phyloP scores from a whole-genome alignment of 2,797 vertebrate species.

The Pelobates cultripes region DNA sequence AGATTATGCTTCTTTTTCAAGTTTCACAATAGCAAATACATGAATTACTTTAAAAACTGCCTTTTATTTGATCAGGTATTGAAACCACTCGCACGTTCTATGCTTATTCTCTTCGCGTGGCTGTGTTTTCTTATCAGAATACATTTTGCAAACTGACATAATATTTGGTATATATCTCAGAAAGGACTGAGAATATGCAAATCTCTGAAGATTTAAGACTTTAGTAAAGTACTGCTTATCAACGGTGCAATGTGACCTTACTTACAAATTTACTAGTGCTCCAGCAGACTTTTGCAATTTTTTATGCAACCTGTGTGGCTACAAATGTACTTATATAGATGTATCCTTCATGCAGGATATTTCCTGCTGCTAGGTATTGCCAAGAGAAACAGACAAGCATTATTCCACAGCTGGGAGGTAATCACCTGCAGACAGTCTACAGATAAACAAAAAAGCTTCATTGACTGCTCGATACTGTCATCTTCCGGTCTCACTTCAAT shows the following conservation, averaged over 20 bases:
- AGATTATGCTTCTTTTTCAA: too few species aligned
- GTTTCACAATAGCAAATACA: too few species aligned
- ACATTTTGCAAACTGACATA: constrained; percentile 10
- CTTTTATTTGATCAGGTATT: neutral
- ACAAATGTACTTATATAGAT: constrained; percentile 10
- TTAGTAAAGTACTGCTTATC: constrained; percentile 39
- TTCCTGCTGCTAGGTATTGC: constrained; percentile 21
- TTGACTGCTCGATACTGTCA: constrained; percentile 3
- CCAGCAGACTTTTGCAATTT: constrained; percentile 29
- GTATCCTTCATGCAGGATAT: constrained; percentile 24
- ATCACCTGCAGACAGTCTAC: constrained; percentile 23
- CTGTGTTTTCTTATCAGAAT: neutral
- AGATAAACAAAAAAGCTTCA: constrained; percentile 17
- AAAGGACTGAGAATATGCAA: constrained; percentile 16
- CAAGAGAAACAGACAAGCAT: neutral
- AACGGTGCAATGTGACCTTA: constrained; percentile 15
- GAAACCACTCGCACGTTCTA: neutral
- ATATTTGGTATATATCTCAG: constrained; percentile 15
- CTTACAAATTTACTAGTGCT: constrained; percentile 29
- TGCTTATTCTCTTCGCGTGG: too few species aligned
- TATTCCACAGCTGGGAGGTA: constrained; percentile 29
- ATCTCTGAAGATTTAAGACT: constrained; percentile 20
- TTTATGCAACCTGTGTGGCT: constrained; percentile 28
- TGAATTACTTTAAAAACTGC: neutral
- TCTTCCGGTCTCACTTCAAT: constrained; percentile 6